These are phyloP conservation scores for Vesta saturnalis DNA, from an alignment of 2,888 invertebrate genomes.

Conservation along the genomic window DNA sequence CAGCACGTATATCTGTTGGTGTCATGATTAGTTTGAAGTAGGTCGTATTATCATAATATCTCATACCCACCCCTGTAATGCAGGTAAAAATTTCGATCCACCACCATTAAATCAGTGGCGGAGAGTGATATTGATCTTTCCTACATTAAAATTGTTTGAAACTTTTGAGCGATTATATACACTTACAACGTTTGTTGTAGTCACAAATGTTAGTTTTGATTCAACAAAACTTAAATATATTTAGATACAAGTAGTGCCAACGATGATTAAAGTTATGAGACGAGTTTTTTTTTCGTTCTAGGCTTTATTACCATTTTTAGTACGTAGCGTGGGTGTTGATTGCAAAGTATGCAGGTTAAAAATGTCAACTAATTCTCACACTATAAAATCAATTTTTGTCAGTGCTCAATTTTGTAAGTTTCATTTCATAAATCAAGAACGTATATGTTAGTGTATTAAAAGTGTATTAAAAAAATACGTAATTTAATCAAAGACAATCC, in stretches of 20 bases:
- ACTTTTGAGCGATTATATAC: no score
- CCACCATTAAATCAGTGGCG: constrained; percentile 39
- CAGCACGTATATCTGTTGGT: constrained; percentile 50
- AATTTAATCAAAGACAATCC: no score
- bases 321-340: neutral
- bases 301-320: neutral
- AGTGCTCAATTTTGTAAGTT: no score
- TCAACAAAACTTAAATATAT: neutral
- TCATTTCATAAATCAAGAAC: no score
- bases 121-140: constrained; percentile 14
- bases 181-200: neutral
- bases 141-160: neutral
- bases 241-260: neutral
- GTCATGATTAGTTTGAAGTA: constrained; percentile 57
- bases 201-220: neutral
- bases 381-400: no score
- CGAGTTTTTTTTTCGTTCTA: neutral
- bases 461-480: no score
- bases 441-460: no score
- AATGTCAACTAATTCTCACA: constrained; percentile 1
- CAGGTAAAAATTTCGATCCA: constrained; percentile 53
- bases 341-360: neutral
- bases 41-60: constrained; percentile 58
- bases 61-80: constrained; percentile 50
- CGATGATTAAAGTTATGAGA: neutral